A percentile compares a stretch with the other conserved stretches of the same genome.
These are phyloP conservation scores for Yasuhikotakia modesta DNA, from an alignment of 2,797 vertebrate genomes.

Conservation along the genomic window DNA sequence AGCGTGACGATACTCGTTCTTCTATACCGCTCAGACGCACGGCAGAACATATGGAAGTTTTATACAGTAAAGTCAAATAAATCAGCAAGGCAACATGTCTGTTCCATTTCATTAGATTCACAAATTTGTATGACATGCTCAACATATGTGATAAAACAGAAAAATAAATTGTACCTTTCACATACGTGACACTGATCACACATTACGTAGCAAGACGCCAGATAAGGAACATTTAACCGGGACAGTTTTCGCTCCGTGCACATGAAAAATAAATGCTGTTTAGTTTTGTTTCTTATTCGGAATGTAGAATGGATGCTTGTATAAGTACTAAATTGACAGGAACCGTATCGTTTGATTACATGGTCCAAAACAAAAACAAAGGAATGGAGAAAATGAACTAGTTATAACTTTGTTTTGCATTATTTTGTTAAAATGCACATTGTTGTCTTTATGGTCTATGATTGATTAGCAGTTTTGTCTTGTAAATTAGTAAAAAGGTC, in stretches of 20 bases:
- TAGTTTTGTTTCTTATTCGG: neutral
- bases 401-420: neutral
- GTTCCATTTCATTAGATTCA: conserved; percentile 43
- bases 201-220: neutral
- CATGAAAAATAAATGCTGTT: neutral
- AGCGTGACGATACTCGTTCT: conserved; percentile 15
- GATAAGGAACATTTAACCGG: conserved; percentile 20
- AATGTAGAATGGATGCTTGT: neutral
- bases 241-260: neutral
- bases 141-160: conserved; percentile 31
- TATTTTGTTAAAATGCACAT: conserved; percentile 5
- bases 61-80: conserved; percentile 39
- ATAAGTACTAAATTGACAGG: neutral
- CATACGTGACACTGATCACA: neutral
- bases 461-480: neutral
- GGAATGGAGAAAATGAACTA: neutral
- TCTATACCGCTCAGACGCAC: neutral
- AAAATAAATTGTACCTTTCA: conserved; percentile 14
- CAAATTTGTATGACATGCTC: conserved; percentile 12
- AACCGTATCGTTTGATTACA: neutral
- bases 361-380: neutral
- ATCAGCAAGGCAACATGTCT: conserved; percentile 42
- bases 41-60: conserved; percentile 43
- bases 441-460: neutral
- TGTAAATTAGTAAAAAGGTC: neutral